Evolutionary conservation across 1,140 invertebrate species (phyloP), one percentile per base, ranked within the genome.

Genomic region (Solenopsis fugax): DNA sequence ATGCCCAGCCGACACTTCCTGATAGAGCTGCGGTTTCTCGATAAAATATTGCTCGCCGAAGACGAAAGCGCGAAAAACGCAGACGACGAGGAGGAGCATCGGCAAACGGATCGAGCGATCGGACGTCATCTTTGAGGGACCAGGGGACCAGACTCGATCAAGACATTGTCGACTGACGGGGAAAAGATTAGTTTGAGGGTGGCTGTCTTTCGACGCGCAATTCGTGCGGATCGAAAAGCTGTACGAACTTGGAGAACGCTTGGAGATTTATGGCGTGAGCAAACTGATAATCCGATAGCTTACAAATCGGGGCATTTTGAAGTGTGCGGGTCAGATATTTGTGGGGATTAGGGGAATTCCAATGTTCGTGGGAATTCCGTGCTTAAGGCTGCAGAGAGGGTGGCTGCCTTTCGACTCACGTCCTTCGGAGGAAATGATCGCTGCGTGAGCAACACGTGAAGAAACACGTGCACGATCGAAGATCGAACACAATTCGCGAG

Each of bases 1-100:
- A 89, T 98, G 97, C 0, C 97, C 97, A 0, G 98, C 97, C 93
- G 98, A 98, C 37, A 98, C 98, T 96, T 98, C 98, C 24, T 97
- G 97, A 93, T 98, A 98, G n/a, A 96, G 95, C 16, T 91, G 85
- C 3, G 98, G 98, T 86, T 97, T 97, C 89, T 98, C 97, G 50
- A 97, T 96, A 94, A 98, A 98, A 76, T 97, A 96, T 93, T 98
- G 98, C 60, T 97, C 95, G 62, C 94, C 94, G 1, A 5, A 24
- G 9, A 67, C 76, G 0, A n/a, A 16, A 1, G 3, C 1, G 58
- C n/a, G 5, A 13, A 1, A 50, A 9, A 48, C 6, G n/a, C 37
- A 3, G 41, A 41, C 1, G 41, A 41, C 1, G 41, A 52, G 5
- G 6, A 88, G 6, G 0, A 88, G 0, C 34, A 50, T 21, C 13